Evolutionary conservation across 2,113 vertebrate genomes (phyloP), one percentile per base, ranked within the genome.

Genomic region (Actenoides hombroni): DNA sequence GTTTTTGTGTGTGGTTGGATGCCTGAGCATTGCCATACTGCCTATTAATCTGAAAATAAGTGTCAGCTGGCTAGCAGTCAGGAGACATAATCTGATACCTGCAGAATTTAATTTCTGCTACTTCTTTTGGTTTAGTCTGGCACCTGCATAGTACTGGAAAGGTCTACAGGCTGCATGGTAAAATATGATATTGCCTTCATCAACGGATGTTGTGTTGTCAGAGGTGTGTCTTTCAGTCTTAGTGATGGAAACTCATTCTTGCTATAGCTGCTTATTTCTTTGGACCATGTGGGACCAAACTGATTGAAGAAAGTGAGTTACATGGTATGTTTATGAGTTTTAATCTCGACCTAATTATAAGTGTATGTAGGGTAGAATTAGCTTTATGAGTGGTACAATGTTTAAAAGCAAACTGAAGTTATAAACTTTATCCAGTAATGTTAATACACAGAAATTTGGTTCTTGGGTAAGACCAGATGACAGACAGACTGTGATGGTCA

Each of bases 131-230:
- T 82, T 84, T 83, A 64, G 11, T 24, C 44, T 79, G 92, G n/a
- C 57, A 73, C 21, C 37, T 75, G 31, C 7, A 1, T 26, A 61
- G 9, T 33, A 20, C 83, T 88, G 77, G 17, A 64, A 93, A 70
- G 25, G 26, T 35, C 31, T 37, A 9, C 39, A 31, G 42, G 25
- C 29, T 75, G 18, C 12, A 8, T 11, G 16, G 65, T 39, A n/a
- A 42, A 57, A 42, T 2, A 44, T 6, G 46, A 35, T n/a, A 44
- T 37, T 71, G 56, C 8, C 42, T 46, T 86, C 3, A 2, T 48
- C 35, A n/a, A 2, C 1, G 23, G 14, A 11, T 49, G 4, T 29
- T 0, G 1, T 74, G 37, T 10, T 80, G 26, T 74, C 13, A 11
- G 53, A 65, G 16, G 6, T 56, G 10, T 29, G 42, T 51, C 70